These are phyloP conservation scores for Cyprinus carpio DNA, from an alignment of 2,113 vertebrate species.

Conservation along the genomic window DNA sequence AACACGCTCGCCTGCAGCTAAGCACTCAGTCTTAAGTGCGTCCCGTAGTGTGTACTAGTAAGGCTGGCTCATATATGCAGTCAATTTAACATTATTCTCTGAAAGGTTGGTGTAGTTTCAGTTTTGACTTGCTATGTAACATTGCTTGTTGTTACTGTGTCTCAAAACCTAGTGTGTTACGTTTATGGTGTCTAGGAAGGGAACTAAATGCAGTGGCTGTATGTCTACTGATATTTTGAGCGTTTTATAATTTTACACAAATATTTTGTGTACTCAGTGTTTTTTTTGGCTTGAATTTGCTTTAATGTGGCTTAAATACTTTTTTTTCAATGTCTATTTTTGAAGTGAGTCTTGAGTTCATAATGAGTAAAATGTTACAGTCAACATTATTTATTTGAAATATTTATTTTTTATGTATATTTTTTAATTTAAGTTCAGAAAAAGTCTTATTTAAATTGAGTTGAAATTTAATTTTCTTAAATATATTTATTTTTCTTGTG, in stretches of 20 bases:
- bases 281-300: not conserved
- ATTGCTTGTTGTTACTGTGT: not conserved
- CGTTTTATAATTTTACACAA: not conserved
- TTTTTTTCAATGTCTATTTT: not conserved
- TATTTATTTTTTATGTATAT: too few species aligned
- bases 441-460: too few species aligned
- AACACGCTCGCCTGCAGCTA: slow-evolving; percentile 26
- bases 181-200: not conserved
- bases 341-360: not conserved
- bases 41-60: not conserved
- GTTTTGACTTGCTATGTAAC: not conserved
- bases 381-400: too few species aligned
- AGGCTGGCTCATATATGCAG: not conserved
- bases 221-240: not conserved
- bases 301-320: not conserved
- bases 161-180: not conserved
- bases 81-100: not conserved
- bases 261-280: not conserved
- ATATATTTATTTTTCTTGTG: too few species aligned
- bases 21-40: not conserved
- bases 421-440: too few species aligned
- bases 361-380: too few species aligned
- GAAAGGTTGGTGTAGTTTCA: not conserved
- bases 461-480: too few species aligned
- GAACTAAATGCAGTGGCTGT: not conserved